A percentile compares a stretch with the other conserved stretches of the same genome.
Conservation (phyloP, 1,140 invertebrate species). For the Nephila pilipes region DNA sequence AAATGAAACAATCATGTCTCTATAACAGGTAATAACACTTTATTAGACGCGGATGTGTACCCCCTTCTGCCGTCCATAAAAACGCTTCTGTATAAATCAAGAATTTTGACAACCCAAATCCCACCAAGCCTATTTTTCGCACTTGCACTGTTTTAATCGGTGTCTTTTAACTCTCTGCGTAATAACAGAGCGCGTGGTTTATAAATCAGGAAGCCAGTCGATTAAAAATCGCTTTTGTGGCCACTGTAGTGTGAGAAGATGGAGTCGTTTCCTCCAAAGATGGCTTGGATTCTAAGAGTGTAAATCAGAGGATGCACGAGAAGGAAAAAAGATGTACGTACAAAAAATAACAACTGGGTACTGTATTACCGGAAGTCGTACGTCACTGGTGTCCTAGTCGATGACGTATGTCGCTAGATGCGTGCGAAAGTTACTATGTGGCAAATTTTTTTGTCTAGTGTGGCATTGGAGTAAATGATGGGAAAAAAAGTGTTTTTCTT, state of each 20-base stretch:
- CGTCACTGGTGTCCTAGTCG: background rate
- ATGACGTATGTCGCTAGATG: background rate
- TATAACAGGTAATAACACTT: conserved; percentile 34
- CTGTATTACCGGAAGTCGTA: background rate
- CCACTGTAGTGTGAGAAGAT: background rate
- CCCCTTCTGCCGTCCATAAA: background rate
- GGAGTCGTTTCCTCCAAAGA: background rate
- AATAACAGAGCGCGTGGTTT: conserved; percentile 16
- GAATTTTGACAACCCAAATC: background rate
- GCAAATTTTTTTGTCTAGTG: background rate
- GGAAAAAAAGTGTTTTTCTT: conserved; percentile 8
- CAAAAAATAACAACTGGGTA: conserved; percentile 4
- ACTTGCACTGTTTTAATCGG: conserved; percentile 2
- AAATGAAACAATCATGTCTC: conserved; percentile 25
- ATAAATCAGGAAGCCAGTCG: background rate
- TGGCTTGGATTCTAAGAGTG: background rate
- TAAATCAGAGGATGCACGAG: background rate
- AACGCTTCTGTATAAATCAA: background rate
- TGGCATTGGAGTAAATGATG: too few species aligned
- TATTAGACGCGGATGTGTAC: conserved; percentile 22
- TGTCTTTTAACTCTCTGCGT: background rate
- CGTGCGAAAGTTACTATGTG: conserved; percentile 11
- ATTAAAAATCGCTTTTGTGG: background rate
- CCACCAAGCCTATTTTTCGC: conserved; percentile 17
- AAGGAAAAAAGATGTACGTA: background rate